Evolutionary conservation across 2,888 invertebrate genomes (phyloP), one percentile per base, ranked within the genome.

Genomic region (Eupithecia pulchellata): DNA sequence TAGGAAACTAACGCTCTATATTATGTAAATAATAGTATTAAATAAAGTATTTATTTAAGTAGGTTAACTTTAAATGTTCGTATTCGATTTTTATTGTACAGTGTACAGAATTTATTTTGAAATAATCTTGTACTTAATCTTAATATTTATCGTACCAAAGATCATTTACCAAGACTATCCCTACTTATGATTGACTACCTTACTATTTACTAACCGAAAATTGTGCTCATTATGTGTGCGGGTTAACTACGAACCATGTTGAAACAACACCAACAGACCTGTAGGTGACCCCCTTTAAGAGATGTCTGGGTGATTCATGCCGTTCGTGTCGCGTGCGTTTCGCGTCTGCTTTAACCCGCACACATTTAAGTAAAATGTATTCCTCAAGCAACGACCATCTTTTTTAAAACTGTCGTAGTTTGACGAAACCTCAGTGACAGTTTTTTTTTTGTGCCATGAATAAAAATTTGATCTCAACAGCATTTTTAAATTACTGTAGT

Each of bases 401-500:
- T 36, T 36, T 36, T 13, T 36, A 36, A 6, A 4, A 30, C n/a
- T n/a, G n/a, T n/a, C n/a, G n/a, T n/a, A n/a, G n/a, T n/a, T n/a
- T n/a, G n/a, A n/a, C n/a, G n/a, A n/a, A n/a, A n/a, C n/a, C n/a
- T n/a, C n/a, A 47, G 47, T 4, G 52, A 52, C 25, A 13, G 9
- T 25, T 52, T 4, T 47, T 25, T 52, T 52, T 13, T 30, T 60
- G 69, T 74, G 69, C 68, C 76, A 69, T 69, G 34, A 32, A 52
- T 63, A 52, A 64, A 13, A 66, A 71, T 55, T 74, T 75, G 78
- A 78, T 78, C 78, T 77, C 77, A 75, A 68, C 70, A 76, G 78
- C 76, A 77, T 78, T 78, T 47, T 77, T 64, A 30, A 62, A 34
- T n/a, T 25, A 61, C 42, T 67, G 42, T 47, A 20, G n/a, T n/a